These are phyloP conservation scores for Butastur rufipennis DNA, from an alignment of 2,113 vertebrate species.

Conservation along the genomic window DNA sequence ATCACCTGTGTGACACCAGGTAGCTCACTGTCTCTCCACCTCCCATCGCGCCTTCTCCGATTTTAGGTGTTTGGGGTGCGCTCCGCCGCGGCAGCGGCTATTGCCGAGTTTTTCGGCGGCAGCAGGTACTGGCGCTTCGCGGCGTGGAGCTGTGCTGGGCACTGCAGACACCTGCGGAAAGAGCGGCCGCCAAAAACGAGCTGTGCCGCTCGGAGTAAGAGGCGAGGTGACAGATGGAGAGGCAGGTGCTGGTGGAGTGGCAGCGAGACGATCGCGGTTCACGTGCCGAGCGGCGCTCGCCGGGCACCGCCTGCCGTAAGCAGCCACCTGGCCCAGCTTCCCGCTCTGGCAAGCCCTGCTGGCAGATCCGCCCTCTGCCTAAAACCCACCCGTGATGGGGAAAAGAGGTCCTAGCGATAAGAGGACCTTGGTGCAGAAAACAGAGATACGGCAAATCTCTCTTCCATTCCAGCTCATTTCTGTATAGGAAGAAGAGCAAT, in stretches of 20 bases:
- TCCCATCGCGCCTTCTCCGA: neutral
- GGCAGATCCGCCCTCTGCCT: neutral
- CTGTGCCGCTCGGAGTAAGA: neutral
- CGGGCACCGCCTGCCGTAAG: neutral
- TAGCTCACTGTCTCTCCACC: neutral
- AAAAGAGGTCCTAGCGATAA: accelerated
- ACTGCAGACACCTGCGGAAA: accelerated
- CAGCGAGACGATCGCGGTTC: accelerated
- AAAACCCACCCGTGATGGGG: neutral
- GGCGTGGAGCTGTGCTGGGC: neutral
- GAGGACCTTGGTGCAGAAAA: neutral
- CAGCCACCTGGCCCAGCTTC: neutral
- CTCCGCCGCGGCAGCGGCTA: neutral
- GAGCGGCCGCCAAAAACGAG: accelerated
- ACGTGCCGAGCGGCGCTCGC: neutral
- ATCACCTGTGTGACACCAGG: neutral
- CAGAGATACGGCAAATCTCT: neutral
- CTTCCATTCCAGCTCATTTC: neutral
- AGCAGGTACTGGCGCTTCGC: neutral
- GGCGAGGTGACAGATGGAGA: neutral
- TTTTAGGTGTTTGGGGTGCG: accelerated
- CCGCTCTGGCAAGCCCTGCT: neutral
- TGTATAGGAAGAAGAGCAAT: neutral
- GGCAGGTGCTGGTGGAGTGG: neutral
- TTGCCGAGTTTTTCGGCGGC: neutral